phyloP scores from a whole-genome alignment of 2,888 invertebrate genomes.

The Gymnosoma rotundatum region DNA sequence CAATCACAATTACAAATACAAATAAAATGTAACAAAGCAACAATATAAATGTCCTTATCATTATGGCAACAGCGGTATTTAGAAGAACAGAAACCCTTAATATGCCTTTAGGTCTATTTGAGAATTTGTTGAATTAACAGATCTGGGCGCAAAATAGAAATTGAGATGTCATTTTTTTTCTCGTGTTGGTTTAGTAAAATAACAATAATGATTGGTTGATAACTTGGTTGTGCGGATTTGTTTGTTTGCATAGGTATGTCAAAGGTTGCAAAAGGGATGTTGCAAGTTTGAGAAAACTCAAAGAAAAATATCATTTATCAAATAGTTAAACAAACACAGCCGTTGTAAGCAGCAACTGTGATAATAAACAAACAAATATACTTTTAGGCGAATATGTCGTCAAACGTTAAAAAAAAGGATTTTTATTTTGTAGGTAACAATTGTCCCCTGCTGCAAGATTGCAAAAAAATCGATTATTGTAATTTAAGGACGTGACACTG shows the following conservation, averaged over 20 bases:
- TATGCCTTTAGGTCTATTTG: slow-evolving; percentile 66
- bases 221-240: slow-evolving; percentile 23
- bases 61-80: background rate
- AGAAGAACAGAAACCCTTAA: slow-evolving; percentile 30
- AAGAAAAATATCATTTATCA: slow-evolving; percentile 31
- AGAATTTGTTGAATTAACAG: slow-evolving; percentile 65
- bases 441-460: slow-evolving; percentile 43
- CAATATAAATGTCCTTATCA: slow-evolving; percentile 45
- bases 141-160: slow-evolving; percentile 40
- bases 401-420: slow-evolving; percentile 40
- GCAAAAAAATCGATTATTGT: slow-evolving; percentile 74
- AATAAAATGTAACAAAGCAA: slow-evolving; percentile 42
- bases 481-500: slow-evolving; percentile 81
- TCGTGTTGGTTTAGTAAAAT: slow-evolving; percentile 23
- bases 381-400: background rate
- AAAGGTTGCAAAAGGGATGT: slow-evolving; percentile 39
- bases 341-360: slow-evolving; percentile 58
- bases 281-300: slow-evolving; percentile 30
- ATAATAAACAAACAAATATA: slow-evolving; percentile 56
- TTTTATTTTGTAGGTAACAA: slow-evolving; percentile 19
- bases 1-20: slow-evolving; percentile 4
- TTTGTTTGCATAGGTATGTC: slow-evolving; percentile 19
- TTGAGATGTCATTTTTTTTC: slow-evolving; percentile 65
- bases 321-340: slow-evolving; percentile 64
- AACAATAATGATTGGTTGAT: slow-evolving; percentile 52